Evolutionary conservation across 2,797 vertebrate species (phyloP).

Genomic region (Neolamprologus multifasciatus): DNA sequence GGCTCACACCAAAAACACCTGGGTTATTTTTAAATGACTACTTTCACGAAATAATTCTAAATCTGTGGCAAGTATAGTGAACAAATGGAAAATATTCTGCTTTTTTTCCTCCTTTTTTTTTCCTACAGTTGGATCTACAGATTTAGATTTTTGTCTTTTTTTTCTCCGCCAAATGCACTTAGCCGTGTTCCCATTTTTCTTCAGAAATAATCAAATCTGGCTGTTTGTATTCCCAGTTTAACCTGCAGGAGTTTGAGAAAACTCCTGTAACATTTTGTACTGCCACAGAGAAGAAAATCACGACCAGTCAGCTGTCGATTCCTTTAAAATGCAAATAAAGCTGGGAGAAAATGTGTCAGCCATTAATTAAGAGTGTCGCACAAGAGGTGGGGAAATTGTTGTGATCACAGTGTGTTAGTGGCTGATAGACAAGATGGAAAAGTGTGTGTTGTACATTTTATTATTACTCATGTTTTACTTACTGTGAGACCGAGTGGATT

Average conservation of each 20-base stretch:
- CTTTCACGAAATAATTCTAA: neutral
- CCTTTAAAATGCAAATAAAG: neutral
- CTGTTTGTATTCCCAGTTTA: neutral
- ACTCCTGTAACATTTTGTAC: neutral
- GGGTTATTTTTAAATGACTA: neutral
- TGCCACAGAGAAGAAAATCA: neutral
- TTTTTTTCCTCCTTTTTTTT: neutral
- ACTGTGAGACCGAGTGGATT: neutral
- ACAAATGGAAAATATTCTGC: neutral
- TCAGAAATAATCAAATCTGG: neutral
- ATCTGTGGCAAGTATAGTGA: neutral
- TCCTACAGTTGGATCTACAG: neutral
- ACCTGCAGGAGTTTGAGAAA: neutral
- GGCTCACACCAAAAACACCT: neutral
- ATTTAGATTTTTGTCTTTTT: neutral
- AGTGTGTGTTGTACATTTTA: neutral
- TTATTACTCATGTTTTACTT: neutral
- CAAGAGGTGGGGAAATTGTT: neutral
- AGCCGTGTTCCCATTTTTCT: neutral
- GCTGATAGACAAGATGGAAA: neutral
- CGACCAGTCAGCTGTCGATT: neutral
- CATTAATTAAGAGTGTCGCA: neutral
- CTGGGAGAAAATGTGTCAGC: neutral
- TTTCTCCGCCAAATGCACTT: neutral
- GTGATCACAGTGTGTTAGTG: neutral